phyloP scores from a whole-genome alignment of 2,888 invertebrate species.

The Rhamnusium bicolor region DNA sequence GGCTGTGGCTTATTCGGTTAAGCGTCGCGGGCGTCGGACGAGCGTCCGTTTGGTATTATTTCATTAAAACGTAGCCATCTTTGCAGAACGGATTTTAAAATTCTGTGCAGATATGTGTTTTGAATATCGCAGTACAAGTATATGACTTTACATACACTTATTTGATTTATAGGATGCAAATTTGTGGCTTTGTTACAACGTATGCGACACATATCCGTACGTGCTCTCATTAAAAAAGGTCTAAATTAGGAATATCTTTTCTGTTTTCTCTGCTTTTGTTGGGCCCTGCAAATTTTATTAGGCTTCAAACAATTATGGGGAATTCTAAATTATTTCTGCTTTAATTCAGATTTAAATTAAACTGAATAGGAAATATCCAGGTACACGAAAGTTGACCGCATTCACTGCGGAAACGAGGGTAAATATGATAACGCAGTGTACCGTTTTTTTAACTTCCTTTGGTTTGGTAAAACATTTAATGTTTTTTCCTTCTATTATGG shows the following conservation, averaged over 20 bases:
- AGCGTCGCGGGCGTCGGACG: slow-evolving; percentile 57
- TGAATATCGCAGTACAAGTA: slow-evolving; percentile 66
- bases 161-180: slow-evolving; percentile 68
- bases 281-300: slow-evolving; percentile 30
- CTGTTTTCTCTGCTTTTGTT: slow-evolving; percentile 27
- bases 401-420: neutral
- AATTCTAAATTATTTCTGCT: slow-evolving; percentile 9
- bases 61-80: slow-evolving; percentile 69
- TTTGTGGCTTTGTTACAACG: slow-evolving; percentile 49
- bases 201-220: slow-evolving; percentile 44
- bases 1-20: slow-evolving; percentile 64
- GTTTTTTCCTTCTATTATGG: too few relatives aligned
- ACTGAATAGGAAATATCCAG: neutral
- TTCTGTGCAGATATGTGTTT: slow-evolving; percentile 68
- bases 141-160: slow-evolving; percentile 68
- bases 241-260: slow-evolving; percentile 46
- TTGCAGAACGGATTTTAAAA: slow-evolving; percentile 70
- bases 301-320: slow-evolving; percentile 34
- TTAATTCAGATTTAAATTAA: slow-evolving; percentile 19
- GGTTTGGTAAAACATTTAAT: neutral
- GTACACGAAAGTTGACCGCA: neutral
- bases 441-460: neutral
- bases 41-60: slow-evolving; percentile 62
- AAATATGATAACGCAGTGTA: neutral
- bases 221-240: slow-evolving; percentile 55